phyloP scores from a whole-genome alignment of 2,113 vertebrate genomes.

The Oncorhynchus tshawytscha region DNA sequence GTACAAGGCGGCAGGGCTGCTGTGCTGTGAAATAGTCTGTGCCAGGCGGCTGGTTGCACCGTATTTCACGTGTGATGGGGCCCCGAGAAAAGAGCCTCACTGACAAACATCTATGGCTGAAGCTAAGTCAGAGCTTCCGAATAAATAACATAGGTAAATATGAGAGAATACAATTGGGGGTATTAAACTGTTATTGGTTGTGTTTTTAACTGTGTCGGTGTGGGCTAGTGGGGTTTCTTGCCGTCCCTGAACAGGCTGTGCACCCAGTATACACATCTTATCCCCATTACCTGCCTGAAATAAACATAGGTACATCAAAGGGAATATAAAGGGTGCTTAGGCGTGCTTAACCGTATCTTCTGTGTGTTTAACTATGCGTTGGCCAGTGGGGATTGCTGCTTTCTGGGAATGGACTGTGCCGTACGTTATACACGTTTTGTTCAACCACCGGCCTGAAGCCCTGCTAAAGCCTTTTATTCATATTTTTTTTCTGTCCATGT shows the following conservation, averaged over 20 bases:
- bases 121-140: neutral
- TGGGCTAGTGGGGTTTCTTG: too few relatives aligned
- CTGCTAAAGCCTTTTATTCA: constrained; percentile 27
- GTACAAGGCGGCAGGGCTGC: constrained; percentile 46
- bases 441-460: neutral
- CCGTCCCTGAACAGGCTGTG: too few relatives aligned
- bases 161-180: neutral
- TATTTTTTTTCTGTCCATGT: constrained; percentile 23
- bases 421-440: neutral
- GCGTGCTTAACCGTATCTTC: too few relatives aligned
- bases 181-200: neutral
- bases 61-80: constrained; percentile 48
- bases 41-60: constrained; percentile 20
- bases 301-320: neutral
- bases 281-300: too few relatives aligned
- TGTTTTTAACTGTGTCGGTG: too few relatives aligned
- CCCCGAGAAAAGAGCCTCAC: neutral
- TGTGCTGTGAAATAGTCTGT: constrained; percentile 63
- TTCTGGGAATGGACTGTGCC: neutral
- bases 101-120: neutral
- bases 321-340: neutral
- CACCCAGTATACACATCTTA: too few relatives aligned
- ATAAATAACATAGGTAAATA: neutral
- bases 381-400: too few relatives aligned
- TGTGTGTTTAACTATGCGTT: too few relatives aligned